phyloP scores from a whole-genome alignment of 2,888 invertebrate species.

The Epinotia demarniana region DNA sequence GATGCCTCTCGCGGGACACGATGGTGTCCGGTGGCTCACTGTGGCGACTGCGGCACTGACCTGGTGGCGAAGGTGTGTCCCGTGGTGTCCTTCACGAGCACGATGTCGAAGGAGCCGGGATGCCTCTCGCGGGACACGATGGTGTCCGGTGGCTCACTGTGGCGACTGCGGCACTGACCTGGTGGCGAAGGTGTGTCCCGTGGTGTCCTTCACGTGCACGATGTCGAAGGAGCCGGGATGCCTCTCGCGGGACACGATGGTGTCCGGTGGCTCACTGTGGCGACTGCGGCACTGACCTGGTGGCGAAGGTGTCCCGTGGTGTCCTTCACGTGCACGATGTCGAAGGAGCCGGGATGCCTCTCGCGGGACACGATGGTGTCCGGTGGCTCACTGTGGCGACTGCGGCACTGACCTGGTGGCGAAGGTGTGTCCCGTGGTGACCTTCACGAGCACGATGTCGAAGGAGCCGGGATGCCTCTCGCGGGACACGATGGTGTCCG shows the following conservation, averaged over 20 bases:
- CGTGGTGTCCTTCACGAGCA: conserved; percentile 98
- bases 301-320: conserved; percentile 98
- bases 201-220: conserved; percentile 98
- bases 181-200: conserved; percentile 99
- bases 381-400: too few relatives aligned
- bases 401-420: conserved; percentile 91
- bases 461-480: conserved; percentile 99
- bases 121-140: conserved; percentile 99
- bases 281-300: conserved; percentile 85
- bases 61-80: conserved; percentile 99
- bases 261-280: conserved; percentile 83
- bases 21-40: conserved; percentile 85
- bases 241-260: conserved; percentile 97
- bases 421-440: conserved; percentile 98
- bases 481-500: conserved; percentile 96
- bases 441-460: conserved; percentile 99
- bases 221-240: conserved; percentile 99
- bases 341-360: conserved; percentile 99
- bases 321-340: conserved; percentile 99
- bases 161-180: conserved; percentile 81
- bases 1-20: conserved; percentile 98
- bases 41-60: conserved; percentile 71
- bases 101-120: conserved; percentile 99
- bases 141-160: conserved; percentile 85
- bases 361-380: conserved; percentile 98